Evolutionary conservation across 2,797 vertebrate genomes (phyloP), one percentile per base, ranked within the genome.

Genomic region (Pseudomugil tenellus): DNA sequence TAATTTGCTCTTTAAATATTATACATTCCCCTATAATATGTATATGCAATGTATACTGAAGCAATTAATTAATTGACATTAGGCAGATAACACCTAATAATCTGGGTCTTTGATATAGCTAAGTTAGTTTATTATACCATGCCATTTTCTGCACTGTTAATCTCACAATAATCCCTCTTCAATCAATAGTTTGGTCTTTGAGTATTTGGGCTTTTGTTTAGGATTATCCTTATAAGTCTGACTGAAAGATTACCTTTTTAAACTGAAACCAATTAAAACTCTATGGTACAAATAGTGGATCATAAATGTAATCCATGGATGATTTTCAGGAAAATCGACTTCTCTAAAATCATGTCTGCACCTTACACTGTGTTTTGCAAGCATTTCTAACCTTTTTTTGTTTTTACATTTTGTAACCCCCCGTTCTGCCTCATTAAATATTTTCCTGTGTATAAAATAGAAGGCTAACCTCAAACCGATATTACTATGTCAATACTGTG

Each of bases 401-500:
- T n/a, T 46, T 31, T 70, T 37, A 35, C 3, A 6, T 51, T 49
- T 66, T 54, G 32, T 34, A 32, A 43, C 17, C 4, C 19, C 34
- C 31, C 25, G 58, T n/a, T n/a, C n/a, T n/a, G 34, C 37, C 39
- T 19, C 5, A 19, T 63, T 23, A 51, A 70, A 76, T 69, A 11
- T 43, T 55, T 58, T 60, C 23, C 13, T 67, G 31, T 49, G 58
- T 52, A 46, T 4, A 72, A 59, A 68, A 28, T 1, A 21, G 53
- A 66, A 54, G 58, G 46, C 52, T 67, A 77, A 63, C 61, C 76
- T 64, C 49, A 13, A 25, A 39, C 67, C 79, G 75, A 80, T 70
- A 82, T 63, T 52, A 59, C 29, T 29, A 31, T 37, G 63, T 90
- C 89, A 85, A 77, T 88, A 74, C 60, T 25, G 71, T 67, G 68